These are phyloP conservation scores for Aotus griseimembra DNA, from an alignment of 2,797 vertebrate genomes.

Conservation along the genomic window DNA sequence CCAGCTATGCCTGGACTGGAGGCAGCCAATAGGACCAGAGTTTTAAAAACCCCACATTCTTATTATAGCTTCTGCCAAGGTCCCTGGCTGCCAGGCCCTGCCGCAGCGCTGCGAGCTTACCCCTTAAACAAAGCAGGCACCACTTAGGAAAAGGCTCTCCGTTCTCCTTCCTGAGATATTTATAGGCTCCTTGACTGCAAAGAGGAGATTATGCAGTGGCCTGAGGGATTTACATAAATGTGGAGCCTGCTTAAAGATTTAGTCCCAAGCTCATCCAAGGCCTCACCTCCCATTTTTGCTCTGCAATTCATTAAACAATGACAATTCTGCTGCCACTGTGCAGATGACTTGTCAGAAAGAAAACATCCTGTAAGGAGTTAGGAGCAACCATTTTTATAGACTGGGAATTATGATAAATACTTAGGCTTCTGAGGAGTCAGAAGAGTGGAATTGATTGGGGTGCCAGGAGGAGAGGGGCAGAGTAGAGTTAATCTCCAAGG, in stretches of 20 bases:
- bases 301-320: not conserved
- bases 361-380: not conserved
- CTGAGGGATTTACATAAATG: conserved; percentile 35
- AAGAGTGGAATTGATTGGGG: not conserved
- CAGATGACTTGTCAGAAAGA: not conserved
- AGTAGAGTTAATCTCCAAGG: not conserved
- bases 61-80: not conserved
- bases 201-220: not conserved
- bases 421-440: not conserved
- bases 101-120: not conserved
- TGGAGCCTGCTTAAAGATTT: not conserved
- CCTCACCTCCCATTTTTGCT: conserved; percentile 31
- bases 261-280: not conserved
- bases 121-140: not conserved
- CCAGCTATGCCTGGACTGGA: conserved; percentile 36
- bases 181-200: not conserved
- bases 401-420: not conserved
- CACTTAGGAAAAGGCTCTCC: conserved; percentile 10
- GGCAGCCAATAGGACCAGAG: not conserved
- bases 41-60: not conserved
- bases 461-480: not conserved
- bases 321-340: not conserved
- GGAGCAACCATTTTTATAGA: conserved; percentile 2
- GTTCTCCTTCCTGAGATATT: conserved; percentile 58
- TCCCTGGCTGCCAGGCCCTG: not conserved